These are phyloP conservation scores for Gallinago undulata DNA, from an alignment of 2,113 vertebrate genomes.

Conservation along the genomic window DNA sequence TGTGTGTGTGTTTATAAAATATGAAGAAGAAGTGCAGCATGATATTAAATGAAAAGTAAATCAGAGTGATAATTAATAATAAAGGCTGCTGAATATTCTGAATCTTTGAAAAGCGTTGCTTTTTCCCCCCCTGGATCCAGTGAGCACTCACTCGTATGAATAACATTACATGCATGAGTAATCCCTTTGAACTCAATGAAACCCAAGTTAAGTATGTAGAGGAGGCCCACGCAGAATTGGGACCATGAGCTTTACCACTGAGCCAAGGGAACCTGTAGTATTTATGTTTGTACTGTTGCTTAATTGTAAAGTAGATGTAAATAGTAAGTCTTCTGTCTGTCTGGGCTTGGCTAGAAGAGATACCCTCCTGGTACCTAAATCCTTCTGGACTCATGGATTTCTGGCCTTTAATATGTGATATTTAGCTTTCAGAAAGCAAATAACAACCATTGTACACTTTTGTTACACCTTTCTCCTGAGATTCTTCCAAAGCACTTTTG, in stretches of 20 bases:
- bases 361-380: neutral
- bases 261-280: neutral
- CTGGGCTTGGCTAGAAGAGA: neutral
- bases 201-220: constrained; percentile 13
- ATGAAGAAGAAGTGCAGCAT: neutral
- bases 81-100: constrained; percentile 23
- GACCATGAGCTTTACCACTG: neutral
- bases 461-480: constrained; percentile 21
- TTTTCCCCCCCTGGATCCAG: neutral
- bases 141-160: constrained; percentile 53
- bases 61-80: constrained; percentile 40
- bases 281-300: constrained; percentile 28
- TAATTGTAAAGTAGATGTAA: constrained; percentile 37
- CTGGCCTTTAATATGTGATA: constrained; percentile 57
- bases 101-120: constrained; percentile 29
- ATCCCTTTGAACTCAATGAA: constrained; percentile 54
- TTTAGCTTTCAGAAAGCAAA: constrained; percentile 62
- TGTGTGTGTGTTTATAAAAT: neutral
- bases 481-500: constrained; percentile 29
- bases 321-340: neutral
- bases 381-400: neutral
- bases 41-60: constrained; percentile 38
- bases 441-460: constrained; percentile 11
- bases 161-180: constrained; percentile 52
- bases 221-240: neutral